Base-by-base conservation (phyloP, 2,113 vertebrate genomes). In the Ceyx cyanopectus region DNA sequence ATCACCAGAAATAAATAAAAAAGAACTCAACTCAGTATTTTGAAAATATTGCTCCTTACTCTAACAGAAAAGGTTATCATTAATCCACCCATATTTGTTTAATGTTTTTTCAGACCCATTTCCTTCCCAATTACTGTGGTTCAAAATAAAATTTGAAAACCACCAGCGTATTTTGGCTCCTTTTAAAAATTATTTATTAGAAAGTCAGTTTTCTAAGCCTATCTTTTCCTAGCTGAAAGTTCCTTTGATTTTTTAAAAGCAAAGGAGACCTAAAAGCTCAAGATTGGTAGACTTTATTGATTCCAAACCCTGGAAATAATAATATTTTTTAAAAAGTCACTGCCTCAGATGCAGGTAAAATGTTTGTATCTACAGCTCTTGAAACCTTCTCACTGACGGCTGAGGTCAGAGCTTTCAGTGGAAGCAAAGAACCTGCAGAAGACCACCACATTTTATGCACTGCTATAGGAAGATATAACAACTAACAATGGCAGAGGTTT, bases 211-310 rank as follows among this genome's bases (percentile, higher is more conserved):
- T 91, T 75, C 66, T 70, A 86, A 78, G 14, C 6, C 30, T 92
- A 23, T 8, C 0, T 81, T 86, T 93, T 75, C 69, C 63, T 87
- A 62, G 20, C 34, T 82, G 62, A 67, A 87, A 72, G 13, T 68
- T 93, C 32, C 45, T 93, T 94, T 88, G 75, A 89, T 92, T 93
- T 96, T 95, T 87, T 84, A 94, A 88, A 89, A 90, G 69, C 61
- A 46, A 37, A 78, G 45, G 53, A 89, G 65, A 30, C 53, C 61
- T 56, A 34, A 81, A 92, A 45, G 34, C 62, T 89, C 66, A 78
- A 19, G 27, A 78, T 81, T 81, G 45, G 54, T 29, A 75, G 70
- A 53, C 7, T 3, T 32, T 81, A 89, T 43, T 79, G 89, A 81
- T 93, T 95, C 79, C 60, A 86, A 89, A 68, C 6, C 18, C 58